Evolutionary conservation across 2,797 vertebrate genomes (phyloP).

Genomic region (Tragopan temminckii): DNA sequence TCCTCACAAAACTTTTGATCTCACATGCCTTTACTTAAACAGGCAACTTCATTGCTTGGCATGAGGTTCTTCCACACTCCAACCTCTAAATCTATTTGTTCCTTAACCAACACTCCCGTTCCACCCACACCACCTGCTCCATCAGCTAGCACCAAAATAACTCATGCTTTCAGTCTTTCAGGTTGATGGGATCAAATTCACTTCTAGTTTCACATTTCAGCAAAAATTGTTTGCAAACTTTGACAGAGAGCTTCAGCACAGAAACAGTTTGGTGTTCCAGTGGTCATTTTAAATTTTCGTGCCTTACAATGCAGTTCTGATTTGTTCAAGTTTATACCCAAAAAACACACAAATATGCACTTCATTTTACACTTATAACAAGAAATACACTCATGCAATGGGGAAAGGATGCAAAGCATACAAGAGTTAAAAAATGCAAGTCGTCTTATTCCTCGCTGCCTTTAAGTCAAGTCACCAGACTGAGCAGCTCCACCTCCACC

Average conservation of each 20-base stretch:
- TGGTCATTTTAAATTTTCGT: background rate
- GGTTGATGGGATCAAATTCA: background rate
- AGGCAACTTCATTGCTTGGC: slow-evolving; percentile 13
- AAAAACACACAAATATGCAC: background rate
- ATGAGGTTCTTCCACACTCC: slow-evolving; percentile 27
- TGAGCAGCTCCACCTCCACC: background rate
- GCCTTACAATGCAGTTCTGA: background rate
- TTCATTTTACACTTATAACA: background rate
- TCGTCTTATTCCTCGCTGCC: background rate
- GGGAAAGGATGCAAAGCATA: background rate
- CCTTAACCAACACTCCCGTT: slow-evolving; percentile 48
- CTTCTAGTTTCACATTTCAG: background rate
- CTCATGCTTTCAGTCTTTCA: slow-evolving; percentile 29
- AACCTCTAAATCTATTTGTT: slow-evolving; percentile 34
- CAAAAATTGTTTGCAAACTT: background rate
- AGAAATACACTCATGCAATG: background rate
- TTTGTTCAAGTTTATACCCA: background rate
- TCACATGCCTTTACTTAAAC: background rate
- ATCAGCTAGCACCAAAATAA: slow-evolving; percentile 43
- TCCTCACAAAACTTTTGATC: background rate
- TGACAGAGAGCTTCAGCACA: background rate
- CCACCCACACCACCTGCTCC: slow-evolving; percentile 49
- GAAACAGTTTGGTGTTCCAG: background rate
- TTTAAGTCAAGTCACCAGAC: background rate
- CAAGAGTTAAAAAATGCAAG: background rate